Base-by-base conservation (phyloP, 2,113 vertebrate species). In the Poeciliopsis retropinna region DNA sequence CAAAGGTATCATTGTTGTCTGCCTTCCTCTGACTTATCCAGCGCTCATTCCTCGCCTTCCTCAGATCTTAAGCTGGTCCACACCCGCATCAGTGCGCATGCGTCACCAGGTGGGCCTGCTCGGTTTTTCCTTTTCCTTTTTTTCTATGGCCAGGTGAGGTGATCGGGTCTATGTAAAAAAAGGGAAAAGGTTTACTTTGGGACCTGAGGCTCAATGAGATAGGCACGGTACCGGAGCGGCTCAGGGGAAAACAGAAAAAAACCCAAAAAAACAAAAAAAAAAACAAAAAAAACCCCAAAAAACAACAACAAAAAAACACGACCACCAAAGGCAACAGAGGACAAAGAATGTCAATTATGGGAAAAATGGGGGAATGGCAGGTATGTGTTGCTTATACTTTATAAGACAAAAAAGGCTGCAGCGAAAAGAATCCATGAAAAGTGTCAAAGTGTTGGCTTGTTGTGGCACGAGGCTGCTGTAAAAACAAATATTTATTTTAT, bases 281-380 rank as follows among this genome's bases (percentile, higher is more conserved):
- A 31, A 31, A 31, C 8, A 32, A 32, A 8, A 32, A 32, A 8
- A 32, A 5, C 30, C 3, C 3, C 3, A 80, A 78, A 54, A 76
- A 9, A 34, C 5, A 32, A 30, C 31, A 31, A 31, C 31, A 34
- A 34, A 34, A 19, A 19, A 47, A 19, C 14, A 4, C 44, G 14
- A 54, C 51, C 61, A 75, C 82, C 79, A 89, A 73, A 87, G 73
- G 81, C 75, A 75, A 73, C 79, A 87, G 85, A 92, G 83, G 87
- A 93, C 83, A 88, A 85, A 94, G 80, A 91, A 98, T 98, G 97
- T 98, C 97, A 94, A 84, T 98, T 90, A 96, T 97, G 91, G 96
- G 95, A 91, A 97, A 96, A 94, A 98, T 98, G 96, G 96, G 95
- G 85, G 97, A 98, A 89, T 98, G 97, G 97, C 97, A 98, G 97